Evolutionary conservation across 2,888 invertebrate species (phyloP), one percentile per base, ranked within the genome.

Genomic region (Hirtodrosophila alboralis): DNA sequence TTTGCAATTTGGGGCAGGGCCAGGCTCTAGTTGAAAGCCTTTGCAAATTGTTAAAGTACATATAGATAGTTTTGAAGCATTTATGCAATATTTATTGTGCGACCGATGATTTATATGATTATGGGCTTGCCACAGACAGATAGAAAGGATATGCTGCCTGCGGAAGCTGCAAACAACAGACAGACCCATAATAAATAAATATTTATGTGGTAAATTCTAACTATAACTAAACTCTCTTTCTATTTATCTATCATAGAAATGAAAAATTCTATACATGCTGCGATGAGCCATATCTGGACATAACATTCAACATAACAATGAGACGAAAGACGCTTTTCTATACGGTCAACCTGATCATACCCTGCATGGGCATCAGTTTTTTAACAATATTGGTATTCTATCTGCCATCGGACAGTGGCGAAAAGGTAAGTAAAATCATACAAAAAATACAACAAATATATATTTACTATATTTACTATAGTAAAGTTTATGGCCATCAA

Each of bases 231-330:
- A 4, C 21, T 53, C 23, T 16, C 4, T 40, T 31, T 33, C 23
- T 21, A 10, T 44, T 30, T 36, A 5, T 26, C 23, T 16, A 6
- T 91, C 91, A 5, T 92, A 96, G 96, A 89, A 96, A 96, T 91
- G 96, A 96, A 91, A 96, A 96, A 91, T 96, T 95, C 92, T 97
- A 98, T 92, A 97, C 97, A 77, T 98, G 98, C 92, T 98, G 98
- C 91, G 96, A 97, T 90, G 97, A 98, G 92, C 98, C 98, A 61
- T 98, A 97, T 91, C 93, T 97, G 91, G 98, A 96, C 91, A 93
- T 98, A 91, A 98, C 98, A 66, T 99, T 98, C 93, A 98, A 98
- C 92, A 98, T 99, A 89, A 98, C 98, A 74, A 96, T 98, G 95
- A 93, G 97, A 85, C 93, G 98, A 83, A 98, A 98, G 92, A 97